phyloP scores from a whole-genome alignment of 2,888 invertebrate species.

The Pseudanteris insignis region DNA sequence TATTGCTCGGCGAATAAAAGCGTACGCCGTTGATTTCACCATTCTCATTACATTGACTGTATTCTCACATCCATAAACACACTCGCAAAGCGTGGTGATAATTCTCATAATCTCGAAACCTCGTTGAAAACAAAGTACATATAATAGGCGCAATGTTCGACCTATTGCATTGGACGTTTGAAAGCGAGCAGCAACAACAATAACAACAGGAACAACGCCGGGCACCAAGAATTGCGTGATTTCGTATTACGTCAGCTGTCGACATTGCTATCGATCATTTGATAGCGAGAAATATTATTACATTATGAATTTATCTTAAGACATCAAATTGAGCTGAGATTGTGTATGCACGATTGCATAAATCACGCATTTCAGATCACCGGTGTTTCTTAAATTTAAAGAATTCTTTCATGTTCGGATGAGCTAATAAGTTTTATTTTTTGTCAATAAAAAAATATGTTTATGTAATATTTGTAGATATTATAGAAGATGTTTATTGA shows the following conservation, averaged over 20 bases:
- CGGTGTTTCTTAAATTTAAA: no score
- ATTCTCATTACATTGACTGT: no score
- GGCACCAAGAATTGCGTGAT: constrained; percentile 12
- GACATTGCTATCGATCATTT: constrained; percentile 22
- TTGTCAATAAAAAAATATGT: no score
- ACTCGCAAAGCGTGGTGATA: no score
- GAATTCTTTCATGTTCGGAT: no score
- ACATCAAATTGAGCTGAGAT: constrained; percentile 15
- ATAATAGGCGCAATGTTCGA: not conserved
- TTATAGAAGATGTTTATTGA: no score
- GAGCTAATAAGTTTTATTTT: no score
- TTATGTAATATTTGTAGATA: no score
- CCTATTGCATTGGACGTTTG: not conserved
- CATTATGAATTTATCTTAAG: constrained; percentile 28
- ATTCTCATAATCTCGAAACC: no score
- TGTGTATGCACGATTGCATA: constrained; percentile 11
- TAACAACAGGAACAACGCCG: constrained; percentile 2
- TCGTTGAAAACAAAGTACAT: not conserved
- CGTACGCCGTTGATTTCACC: no score
- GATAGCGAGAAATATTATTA: constrained; percentile 30
- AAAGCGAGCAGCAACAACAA: not conserved
- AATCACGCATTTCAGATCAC: constrained; percentile 14
- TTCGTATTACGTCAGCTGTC: constrained; percentile 14
- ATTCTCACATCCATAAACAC: no score
- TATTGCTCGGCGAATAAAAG: no score